Base-by-base conservation (phyloP, 1,140 invertebrate genomes). In the Eriocheir sinensis region DNA sequence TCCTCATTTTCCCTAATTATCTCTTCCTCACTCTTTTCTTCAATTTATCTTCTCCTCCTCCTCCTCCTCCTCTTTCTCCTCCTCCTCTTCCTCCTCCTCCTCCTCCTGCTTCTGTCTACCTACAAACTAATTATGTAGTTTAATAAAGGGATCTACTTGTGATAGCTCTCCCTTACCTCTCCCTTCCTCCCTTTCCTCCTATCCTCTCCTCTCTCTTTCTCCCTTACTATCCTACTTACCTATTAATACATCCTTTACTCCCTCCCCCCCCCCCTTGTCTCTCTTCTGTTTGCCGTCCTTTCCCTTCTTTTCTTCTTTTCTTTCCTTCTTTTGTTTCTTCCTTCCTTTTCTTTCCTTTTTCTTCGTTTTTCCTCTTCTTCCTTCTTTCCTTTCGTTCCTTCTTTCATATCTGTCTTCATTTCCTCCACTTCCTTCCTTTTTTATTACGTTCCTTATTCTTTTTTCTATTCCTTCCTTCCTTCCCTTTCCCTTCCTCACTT, bases 41-140 rank as follows among this genome's bases (percentile, higher is more conserved):
- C n/a, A n/a, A n/a, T n/a, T n/a, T n/a, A n/a, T n/a, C n/a, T n/a
- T n/a, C n/a, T 85, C 81, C 81, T 85, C 38, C 81, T 21, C 27
- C 38, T 85, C 38, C 15, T 85, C 38, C 32, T 85, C 32, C 41
- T 27, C 38, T 2, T 36, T 30, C 38, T 17, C 9, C 32, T 85
- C 38, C 81, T 85, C 81, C 17, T 85, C 81, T 30, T 85, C 81
- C 81, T 85, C 38, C 81, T 21, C 27, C 38, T 85, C 38, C 15
- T 85, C 38, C 32, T 85, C 32, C 41, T 40, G 3, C 2, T 21
- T 38, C 41, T 72, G n/a, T 21, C 60, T n/a, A 72, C 27, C 60
- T n/a, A 72, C 12, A 72, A 72, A 72, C 60, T 72, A 72, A 72
- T 72, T 72, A 38, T 86, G 38, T 38, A 40, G 36, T 44, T 86